Evolutionary conservation across 2,888 invertebrate species (phyloP), one percentile per base, ranked within the genome.

Genomic region (Cosmorhoe ocellata): DNA sequence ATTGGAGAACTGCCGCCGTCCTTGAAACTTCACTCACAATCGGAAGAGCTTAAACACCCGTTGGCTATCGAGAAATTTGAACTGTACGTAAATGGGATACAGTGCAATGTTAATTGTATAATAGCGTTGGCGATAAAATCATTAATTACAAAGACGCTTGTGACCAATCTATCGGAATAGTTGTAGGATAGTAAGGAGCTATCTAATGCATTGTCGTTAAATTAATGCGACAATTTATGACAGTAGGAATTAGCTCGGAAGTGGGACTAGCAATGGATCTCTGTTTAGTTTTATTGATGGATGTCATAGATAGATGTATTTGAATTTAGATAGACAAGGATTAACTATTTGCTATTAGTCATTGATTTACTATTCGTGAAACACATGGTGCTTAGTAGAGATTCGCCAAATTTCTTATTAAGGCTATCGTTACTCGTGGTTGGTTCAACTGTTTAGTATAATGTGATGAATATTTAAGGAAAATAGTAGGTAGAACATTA

Each of bases 191-290:
- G 75, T 73, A 66, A 53, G 48, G 48, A 53, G 53, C 52, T 48
- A 53, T 78, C 77, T 87, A 87, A 90, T 87, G 88, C 75, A 80
- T 78, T 81, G 85, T 87, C 88, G 84, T 89, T 89, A 88, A 86
- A 84, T 88, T 89, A 89, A 90, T 90, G 82, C 85, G 66, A 83
- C 74, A 80, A 89, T 90, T 89, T 88, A 89, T 89, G 87, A 82
- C 81, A 79, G 69, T 69, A 73, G 81, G 84, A 84, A 85, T 86
- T 84, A 85, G 80, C 78, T 64, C 62, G 60, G 63, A 69, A 70
- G 69, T 66, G 64, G 69, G 71, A 58, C 63, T 59, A 59, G 61
- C 68, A 55, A 76, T 74, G 71, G 75, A 77, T 76, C 73, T 71
- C 69, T 74, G 75, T 74, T 72, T 68, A 51, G 43, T 54, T 58